A percentile compares a stretch with the other conserved stretches of the same genome.
Conservation (phyloP, 53 echinoderm and acorn worm genomes). For the Crossaster papposus region DNA sequence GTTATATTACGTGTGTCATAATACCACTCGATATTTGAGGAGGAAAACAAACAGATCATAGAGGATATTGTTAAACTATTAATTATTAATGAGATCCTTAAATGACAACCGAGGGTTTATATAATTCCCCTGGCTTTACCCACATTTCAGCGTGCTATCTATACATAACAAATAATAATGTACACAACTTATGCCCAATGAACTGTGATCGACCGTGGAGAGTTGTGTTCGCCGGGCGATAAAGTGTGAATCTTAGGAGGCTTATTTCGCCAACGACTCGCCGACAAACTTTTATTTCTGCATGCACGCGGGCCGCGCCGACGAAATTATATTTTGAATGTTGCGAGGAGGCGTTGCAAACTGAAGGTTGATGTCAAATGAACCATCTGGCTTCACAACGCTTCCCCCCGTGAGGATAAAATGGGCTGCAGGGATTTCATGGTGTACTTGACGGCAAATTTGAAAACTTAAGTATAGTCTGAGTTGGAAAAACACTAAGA, state of each 20-base stretch:
- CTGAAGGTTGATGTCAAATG: neutral
- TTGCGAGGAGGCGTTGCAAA: neutral
- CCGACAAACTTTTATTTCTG: neutral
- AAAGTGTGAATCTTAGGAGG: neutral
- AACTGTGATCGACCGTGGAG: neutral
- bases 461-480: slow-evolving; percentile 2
- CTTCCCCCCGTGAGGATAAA: neutral
- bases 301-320: too few relatives aligned
- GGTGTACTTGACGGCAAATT: neutral
- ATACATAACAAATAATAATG: too few relatives aligned
- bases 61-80: too few relatives aligned
- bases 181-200: neutral
- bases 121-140: too few relatives aligned
- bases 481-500: neutral
- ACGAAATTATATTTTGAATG: slow-evolving; percentile 7
- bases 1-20: too few relatives aligned
- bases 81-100: too few relatives aligned
- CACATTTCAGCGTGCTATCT: too few relatives aligned
- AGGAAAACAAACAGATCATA: too few relatives aligned
- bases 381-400: neutral
- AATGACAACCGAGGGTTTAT: too few relatives aligned
- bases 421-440: neutral
- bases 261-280: neutral
- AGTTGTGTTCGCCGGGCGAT: neutral
- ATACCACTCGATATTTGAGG: too few relatives aligned